These are phyloP conservation scores for Narcine bancroftii DNA, from an alignment of 2,113 vertebrate species.

Conservation along the genomic window DNA sequence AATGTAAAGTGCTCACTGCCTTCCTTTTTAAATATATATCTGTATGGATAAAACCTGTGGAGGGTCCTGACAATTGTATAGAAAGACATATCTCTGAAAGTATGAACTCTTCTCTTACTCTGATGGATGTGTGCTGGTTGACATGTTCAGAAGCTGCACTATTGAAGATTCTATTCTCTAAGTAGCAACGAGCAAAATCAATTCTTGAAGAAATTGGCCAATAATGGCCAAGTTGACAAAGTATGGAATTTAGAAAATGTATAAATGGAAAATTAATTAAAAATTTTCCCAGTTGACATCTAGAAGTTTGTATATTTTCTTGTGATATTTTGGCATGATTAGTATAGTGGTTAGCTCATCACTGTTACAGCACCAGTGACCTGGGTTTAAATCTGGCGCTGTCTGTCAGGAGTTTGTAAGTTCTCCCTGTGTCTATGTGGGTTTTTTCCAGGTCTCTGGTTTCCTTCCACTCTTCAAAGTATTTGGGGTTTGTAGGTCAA, in stretches of 20 bases:
- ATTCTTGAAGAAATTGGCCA: neutral
- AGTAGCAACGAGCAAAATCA: conserved; percentile 6
- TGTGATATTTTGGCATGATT: neutral
- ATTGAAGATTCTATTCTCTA: neutral
- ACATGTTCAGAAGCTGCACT: conserved; percentile 1
- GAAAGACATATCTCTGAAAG: conserved; percentile 1
- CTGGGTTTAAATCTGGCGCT: too few relatives aligned
- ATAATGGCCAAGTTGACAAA: neutral
- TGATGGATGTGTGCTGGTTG: neutral
- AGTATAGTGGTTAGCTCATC: too few relatives aligned
- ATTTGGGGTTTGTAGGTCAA: too few relatives aligned
- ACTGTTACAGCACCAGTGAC: too few relatives aligned
- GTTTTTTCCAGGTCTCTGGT: too few relatives aligned
- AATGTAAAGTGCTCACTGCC: neutral
- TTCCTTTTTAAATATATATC: conserved; percentile 10
- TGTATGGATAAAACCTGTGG: neutral
- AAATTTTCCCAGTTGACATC: neutral
- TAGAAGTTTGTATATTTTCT: neutral
- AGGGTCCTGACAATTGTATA: neutral
- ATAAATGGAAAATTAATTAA: conserved; percentile 6
- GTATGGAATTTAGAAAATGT: neutral
- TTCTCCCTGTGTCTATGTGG: too few relatives aligned
- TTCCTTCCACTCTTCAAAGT: too few relatives aligned
- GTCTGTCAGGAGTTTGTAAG: too few relatives aligned
- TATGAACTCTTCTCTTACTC: neutral